These are phyloP conservation scores for Corythaixoides concolor DNA, from an alignment of 2,113 vertebrate species.

Conservation along the genomic window DNA sequence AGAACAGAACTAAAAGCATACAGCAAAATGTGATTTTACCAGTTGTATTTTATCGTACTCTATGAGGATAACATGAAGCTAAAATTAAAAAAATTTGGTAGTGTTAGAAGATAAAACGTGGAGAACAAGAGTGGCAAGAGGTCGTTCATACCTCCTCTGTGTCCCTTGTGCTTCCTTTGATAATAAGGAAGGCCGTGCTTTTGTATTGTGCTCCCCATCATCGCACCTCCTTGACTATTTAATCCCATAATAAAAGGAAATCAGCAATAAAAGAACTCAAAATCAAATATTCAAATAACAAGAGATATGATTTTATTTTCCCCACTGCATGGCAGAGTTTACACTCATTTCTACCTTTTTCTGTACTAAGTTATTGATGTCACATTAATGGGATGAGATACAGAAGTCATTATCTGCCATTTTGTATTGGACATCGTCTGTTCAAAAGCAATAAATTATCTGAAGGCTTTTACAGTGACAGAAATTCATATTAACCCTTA, in stretches of 20 bases:
- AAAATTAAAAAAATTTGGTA: neutral
- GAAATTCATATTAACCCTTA: neutral
- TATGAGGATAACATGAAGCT: neutral
- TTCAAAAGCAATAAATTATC: neutral
- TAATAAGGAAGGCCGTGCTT: neutral
- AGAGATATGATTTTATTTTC: neutral
- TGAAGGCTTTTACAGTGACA: neutral
- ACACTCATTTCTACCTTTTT: neutral
- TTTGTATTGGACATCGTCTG: neutral
- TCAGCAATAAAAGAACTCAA: neutral
- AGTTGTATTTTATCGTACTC: neutral
- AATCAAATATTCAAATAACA: neutral
- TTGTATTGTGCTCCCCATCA: neutral
- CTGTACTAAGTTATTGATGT: neutral
- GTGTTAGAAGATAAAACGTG: neutral
- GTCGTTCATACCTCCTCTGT: neutral
- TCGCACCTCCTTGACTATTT: neutral
- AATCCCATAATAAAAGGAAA: neutral
- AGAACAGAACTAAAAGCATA: neutral
- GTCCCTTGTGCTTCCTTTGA: neutral
- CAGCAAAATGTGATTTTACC: neutral
- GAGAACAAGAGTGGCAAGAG: neutral
- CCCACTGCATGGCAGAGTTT: neutral
- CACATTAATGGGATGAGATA: neutral
- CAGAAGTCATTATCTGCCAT: neutral